Evolutionary conservation across 35 echinoderm and acorn worm genomes (phyloP).

Genomic region (Chiridota heheva): DNA sequence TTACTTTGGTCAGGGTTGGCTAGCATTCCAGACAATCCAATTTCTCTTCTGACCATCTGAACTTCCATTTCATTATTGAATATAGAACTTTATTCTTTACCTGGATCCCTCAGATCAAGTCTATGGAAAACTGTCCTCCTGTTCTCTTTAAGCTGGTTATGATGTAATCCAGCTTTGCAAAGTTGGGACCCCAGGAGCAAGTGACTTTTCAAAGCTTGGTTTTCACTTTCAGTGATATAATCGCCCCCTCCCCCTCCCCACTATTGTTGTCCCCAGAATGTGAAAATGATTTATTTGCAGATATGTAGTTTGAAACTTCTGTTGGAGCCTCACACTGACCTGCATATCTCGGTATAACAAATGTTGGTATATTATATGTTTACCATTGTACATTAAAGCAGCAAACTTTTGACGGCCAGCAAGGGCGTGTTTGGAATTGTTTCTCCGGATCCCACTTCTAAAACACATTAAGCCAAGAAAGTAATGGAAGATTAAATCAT

Average conservation of each 20-base stretch:
- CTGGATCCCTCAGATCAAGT: slow-evolving; percentile 7
- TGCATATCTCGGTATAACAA: background rate
- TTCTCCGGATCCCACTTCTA: too few species aligned
- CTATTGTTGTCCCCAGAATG: background rate
- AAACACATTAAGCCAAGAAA: too few species aligned
- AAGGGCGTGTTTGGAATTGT: too few species aligned
- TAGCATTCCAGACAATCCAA: background rate
- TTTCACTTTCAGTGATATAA: slow-evolving; percentile 35
- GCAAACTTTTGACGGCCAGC: too few species aligned
- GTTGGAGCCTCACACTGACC: slow-evolving; percentile 4
- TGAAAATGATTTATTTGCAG: slow-evolving; percentile 5
- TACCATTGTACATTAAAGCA: too few species aligned
- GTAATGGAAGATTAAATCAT: too few species aligned
- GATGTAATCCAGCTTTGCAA: slow-evolving; percentile 5
- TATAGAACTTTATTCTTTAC: background rate
- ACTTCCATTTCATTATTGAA: slow-evolving; percentile 33
- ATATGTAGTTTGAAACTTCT: background rate
- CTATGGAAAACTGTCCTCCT: background rate
- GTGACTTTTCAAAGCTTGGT: slow-evolving; percentile 5
- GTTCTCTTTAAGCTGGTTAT: slow-evolving; percentile 2
- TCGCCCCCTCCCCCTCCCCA: slow-evolving; percentile 4
- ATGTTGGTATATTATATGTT: background rate
- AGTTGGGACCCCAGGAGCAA: slow-evolving; percentile 21
- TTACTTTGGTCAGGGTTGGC: background rate
- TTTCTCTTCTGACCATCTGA: background rate